phyloP scores from a whole-genome alignment of 2,113 vertebrate genomes.

The Hydrochoerus hydrochaeris region DNA sequence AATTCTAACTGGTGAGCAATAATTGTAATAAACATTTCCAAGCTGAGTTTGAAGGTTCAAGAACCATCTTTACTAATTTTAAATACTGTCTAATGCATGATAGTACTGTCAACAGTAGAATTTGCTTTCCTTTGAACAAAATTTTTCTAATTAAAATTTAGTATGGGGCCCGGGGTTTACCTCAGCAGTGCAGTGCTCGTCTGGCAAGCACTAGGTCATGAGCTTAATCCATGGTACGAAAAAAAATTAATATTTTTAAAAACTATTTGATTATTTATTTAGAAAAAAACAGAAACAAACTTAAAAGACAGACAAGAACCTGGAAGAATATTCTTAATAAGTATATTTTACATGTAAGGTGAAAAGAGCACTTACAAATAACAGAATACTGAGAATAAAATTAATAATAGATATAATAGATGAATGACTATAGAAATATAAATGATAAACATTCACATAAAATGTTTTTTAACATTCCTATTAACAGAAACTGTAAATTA shows the following conservation, averaged over 20 bases:
- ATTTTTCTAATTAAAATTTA: conserved; percentile 33
- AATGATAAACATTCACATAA: not conserved
- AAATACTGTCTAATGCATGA: not conserved
- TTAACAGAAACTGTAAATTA: not conserved
- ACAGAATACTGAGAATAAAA: no score
- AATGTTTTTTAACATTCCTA: not conserved
- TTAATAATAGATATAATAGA: no score
- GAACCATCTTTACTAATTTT: not conserved
- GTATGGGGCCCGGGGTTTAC: no score
- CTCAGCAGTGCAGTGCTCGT: no score
- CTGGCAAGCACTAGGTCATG: no score
- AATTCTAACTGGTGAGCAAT: not conserved
- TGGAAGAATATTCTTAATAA: no score
- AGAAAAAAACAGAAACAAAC: no score
- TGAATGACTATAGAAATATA: not conserved
- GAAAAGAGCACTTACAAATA: no score
- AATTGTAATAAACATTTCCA: not conserved
- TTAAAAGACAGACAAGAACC: no score
- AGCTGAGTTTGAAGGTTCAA: not conserved
- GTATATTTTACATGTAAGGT: no score
- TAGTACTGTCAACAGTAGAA: not conserved
- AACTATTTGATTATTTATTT: no score
- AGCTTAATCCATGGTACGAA: no score
- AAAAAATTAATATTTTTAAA: conserved; percentile 19
- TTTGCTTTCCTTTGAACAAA: not conserved